Percentiles rank a stretch among this genome's conserved stretches.
Conservation (phyloP, 2,113 vertebrate genomes). For the Myiozetetes cayanensis region DNA sequence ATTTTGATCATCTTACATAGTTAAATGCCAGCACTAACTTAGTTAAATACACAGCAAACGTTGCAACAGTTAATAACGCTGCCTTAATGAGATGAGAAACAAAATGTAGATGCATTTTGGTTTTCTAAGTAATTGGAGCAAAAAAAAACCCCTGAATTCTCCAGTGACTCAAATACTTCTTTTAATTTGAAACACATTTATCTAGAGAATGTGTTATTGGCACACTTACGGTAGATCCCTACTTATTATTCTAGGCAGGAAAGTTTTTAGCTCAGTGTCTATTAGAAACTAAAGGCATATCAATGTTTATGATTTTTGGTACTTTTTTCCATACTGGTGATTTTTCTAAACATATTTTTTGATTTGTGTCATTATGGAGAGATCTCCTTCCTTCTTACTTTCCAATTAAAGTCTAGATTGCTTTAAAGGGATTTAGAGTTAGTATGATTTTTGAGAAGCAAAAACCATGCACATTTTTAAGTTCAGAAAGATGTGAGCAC, state of each 20-base stretch:
- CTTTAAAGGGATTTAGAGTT: slow-evolving; percentile 52
- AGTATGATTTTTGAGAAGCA: slow-evolving; percentile 23
- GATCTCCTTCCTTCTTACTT: background rate
- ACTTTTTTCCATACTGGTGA: background rate
- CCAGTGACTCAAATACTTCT: slow-evolving; percentile 25
- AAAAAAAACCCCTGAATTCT: slow-evolving; percentile 14
- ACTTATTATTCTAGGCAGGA: slow-evolving; percentile 46
- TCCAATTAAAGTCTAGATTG: slow-evolving; percentile 30
- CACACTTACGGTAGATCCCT: slow-evolving; percentile 36
- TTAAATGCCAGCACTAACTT: slow-evolving; percentile 14
- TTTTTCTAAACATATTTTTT: background rate
- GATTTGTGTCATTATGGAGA: background rate
- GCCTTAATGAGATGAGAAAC: slow-evolving; percentile 62
- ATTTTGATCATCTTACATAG: slow-evolving; percentile 21
- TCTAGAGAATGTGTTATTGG: slow-evolving; percentile 52
- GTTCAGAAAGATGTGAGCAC: background rate
- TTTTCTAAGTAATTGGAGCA: slow-evolving; percentile 61
- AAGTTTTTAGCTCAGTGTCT: slow-evolving; percentile 31
- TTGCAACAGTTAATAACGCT: slow-evolving; percentile 38
- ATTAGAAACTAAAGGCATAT: slow-evolving; percentile 33
- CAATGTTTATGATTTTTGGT: background rate
- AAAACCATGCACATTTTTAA: background rate
- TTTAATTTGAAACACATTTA: slow-evolving; percentile 50
- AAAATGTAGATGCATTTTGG: slow-evolving; percentile 59
- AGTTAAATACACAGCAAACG: background rate